phyloP scores from a whole-genome alignment of 2,888 invertebrate species.

The Idaea biselata region DNA sequence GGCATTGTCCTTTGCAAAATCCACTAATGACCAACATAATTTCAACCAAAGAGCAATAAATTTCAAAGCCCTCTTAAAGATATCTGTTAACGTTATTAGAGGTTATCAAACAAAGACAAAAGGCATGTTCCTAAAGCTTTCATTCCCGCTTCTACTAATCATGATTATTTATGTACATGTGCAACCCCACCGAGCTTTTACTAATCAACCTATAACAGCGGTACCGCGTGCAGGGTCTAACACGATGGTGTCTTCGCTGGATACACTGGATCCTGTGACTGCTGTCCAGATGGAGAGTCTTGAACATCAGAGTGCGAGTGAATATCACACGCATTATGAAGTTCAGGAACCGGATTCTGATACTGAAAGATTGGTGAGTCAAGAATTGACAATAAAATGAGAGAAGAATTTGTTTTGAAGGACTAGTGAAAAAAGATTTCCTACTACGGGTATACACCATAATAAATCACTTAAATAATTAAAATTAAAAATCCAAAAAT shows the following conservation, averaged over 20 bases:
- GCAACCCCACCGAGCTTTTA: conserved; percentile 70
- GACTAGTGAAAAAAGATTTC: too few relatives aligned
- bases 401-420: conserved; percentile 3
- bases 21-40: too few relatives aligned
- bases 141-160: conserved; percentile 27
- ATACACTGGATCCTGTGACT: conserved; percentile 83
- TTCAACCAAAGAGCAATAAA: too few relatives aligned
- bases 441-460: too few relatives aligned
- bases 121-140: conserved; percentile 19
- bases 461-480: too few relatives aligned
- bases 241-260: conserved; percentile 90
- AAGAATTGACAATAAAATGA: neutral
- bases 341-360: conserved; percentile 76
- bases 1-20: too few relatives aligned
- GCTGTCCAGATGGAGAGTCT: conserved; percentile 74
- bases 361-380: conserved; percentile 68
- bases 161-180: conserved; percentile 20
- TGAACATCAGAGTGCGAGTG: conserved; percentile 71
- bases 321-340: conserved; percentile 69
- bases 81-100: neutral
- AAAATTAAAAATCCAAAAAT: too few relatives aligned
- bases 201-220: conserved; percentile 79
- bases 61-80: too few relatives aligned
- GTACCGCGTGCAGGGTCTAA: conserved; percentile 85
- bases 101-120: conserved; percentile 3